Evolutionary conservation across 1,140 invertebrate genomes (phyloP).

Genomic region (Sipha flava): DNA sequence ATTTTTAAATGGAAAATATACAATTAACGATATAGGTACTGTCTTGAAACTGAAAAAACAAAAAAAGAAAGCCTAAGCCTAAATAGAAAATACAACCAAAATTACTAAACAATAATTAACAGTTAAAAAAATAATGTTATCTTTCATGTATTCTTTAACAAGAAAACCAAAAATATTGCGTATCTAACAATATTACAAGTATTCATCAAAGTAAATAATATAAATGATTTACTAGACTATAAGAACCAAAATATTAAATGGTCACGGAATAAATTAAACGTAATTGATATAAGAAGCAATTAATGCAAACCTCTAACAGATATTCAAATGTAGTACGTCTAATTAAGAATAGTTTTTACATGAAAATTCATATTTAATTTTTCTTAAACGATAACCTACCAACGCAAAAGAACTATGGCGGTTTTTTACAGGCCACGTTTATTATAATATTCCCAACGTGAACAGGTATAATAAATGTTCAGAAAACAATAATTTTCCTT

Average conservation of each 20-base stretch:
- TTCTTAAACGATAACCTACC: not conserved
- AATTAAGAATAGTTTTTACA: not conserved
- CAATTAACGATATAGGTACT: not conserved
- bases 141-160: too few relatives aligned
- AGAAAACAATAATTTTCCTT: not conserved
- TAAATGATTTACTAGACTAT: not conserved
- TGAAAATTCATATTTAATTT: not conserved
- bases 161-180: too few relatives aligned
- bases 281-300: not conserved
- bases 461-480: not conserved
- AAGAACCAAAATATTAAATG: not conserved
- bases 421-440: not conserved
- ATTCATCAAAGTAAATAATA: not conserved
- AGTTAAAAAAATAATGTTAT: not conserved
- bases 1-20: not conserved
- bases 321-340: not conserved
- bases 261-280: not conserved
- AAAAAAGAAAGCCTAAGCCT: slow-evolving; percentile 12
- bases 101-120: not conserved
- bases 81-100: not conserved
- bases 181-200: not conserved
- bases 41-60: slow-evolving; percentile 25
- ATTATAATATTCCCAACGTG: not conserved
- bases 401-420: not conserved
- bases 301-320: not conserved